Evolutionary conservation across 92 coral and sea anemone species (phyloP).

Genomic region (Anthopleura xanthogrammica): DNA sequence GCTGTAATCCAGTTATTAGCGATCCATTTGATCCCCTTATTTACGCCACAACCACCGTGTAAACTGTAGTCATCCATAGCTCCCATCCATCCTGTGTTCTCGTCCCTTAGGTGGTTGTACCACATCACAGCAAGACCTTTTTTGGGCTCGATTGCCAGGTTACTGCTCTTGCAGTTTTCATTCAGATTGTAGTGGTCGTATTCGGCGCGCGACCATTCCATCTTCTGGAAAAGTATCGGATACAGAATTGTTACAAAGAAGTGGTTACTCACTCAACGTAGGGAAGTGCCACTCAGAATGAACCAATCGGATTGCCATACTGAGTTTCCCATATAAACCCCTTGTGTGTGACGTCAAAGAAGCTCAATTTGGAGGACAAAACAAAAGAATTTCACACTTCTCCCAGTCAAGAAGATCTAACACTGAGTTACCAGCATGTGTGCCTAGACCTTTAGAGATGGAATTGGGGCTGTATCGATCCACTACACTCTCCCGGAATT

Average conservation of each 20-base stretch:
- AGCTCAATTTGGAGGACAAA: no score
- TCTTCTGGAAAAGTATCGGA: conserved; percentile 1
- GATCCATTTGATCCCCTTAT: conserved; percentile 72
- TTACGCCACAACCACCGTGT: conserved; percentile 80
- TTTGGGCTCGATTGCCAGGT: conserved; percentile 62
- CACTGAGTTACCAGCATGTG: no score
- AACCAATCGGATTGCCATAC: no score
- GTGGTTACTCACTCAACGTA: no score
- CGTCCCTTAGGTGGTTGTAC: conserved; percentile 82
- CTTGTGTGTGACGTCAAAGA: no score
- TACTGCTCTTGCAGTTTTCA: conserved; percentile 70
- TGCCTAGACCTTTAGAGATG: no score
- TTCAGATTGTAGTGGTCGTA: conserved; percentile 77
- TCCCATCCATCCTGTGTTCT: conserved; percentile 81
- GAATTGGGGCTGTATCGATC: no score
- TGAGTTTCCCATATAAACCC: no score
- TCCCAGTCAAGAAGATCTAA: no score
- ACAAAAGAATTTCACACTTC: no score
- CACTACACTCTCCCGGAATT: no score
- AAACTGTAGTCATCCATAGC: conserved; percentile 76
- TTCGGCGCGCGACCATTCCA: conserved; percentile 34
- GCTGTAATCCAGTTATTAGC: conserved; percentile 91
- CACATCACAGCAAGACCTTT: conserved; percentile 82
- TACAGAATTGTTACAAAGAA: neutral
- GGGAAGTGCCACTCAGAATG: no score